Evolutionary conservation across 2,888 invertebrate genomes (phyloP).

Genomic region (Zhengitettix transpicula): DNA sequence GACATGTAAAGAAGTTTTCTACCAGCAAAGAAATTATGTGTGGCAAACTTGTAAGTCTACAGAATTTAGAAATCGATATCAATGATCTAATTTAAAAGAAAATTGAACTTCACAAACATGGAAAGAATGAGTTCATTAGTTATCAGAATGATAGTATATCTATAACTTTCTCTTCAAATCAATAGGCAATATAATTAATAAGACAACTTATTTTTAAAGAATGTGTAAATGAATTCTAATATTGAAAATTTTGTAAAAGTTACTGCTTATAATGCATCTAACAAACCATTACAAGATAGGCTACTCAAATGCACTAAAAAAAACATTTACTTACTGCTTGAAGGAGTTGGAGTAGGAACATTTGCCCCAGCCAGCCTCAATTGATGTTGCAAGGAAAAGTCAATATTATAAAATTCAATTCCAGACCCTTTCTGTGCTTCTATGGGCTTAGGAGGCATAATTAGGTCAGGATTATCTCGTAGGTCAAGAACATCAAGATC

Average conservation of each 20-base stretch:
- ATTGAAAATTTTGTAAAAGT: background rate
- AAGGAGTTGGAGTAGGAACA: constrained; percentile 52
- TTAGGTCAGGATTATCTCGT: constrained; percentile 81
- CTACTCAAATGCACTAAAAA: background rate
- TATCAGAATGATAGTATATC: too few species aligned
- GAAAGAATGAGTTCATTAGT: too few species aligned
- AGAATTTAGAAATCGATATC: too few species aligned
- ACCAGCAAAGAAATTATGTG: too few species aligned
- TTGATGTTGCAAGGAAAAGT: constrained; percentile 94
- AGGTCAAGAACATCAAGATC: constrained; percentile 81
- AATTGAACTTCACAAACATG: too few species aligned
- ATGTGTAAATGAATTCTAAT: background rate
- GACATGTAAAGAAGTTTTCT: too few species aligned
- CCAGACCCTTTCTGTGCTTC: constrained; percentile 63
- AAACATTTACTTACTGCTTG: constrained; percentile 37
- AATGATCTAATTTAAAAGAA: too few species aligned
- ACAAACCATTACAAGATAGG: background rate
- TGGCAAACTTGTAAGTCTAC: too few species aligned
- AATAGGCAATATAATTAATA: too few species aligned
- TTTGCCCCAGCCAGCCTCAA: constrained; percentile 80
- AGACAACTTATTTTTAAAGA: too few species aligned
- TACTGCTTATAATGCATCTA: background rate
- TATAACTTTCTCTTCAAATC: too few species aligned
- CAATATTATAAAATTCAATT: constrained; percentile 92
- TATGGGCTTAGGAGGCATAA: constrained; percentile 94